A percentile compares a stretch with the other conserved stretches of the same genome.
Conservation (phyloP, 2,113 vertebrate species). For the Podocnemis expansa region DNA sequence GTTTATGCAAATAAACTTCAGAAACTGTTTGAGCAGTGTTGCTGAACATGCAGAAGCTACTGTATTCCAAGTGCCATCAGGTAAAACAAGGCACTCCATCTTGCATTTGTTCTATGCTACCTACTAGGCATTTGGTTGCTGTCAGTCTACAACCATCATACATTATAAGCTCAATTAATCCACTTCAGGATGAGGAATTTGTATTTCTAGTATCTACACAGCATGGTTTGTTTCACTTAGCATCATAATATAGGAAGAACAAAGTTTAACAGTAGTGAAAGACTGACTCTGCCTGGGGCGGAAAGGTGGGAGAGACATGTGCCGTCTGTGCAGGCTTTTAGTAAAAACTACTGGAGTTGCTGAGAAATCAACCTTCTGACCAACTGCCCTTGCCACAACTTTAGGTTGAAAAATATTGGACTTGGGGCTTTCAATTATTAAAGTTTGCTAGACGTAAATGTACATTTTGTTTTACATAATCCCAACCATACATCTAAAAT, state of each 20-base stretch:
- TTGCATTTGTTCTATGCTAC: background rate
- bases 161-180: background rate
- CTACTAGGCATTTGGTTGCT: background rate
- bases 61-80: background rate
- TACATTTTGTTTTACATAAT: background rate
- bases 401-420: background rate
- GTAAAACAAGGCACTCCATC: background rate
- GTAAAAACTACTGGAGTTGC: background rate
- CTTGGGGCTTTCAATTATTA: background rate
- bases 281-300: background rate
- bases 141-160: background rate
- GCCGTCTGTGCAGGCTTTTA: background rate
- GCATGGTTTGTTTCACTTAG: background rate
- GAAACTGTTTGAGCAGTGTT: background rate
- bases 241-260: constrained; percentile 1
- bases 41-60: background rate
- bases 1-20: background rate
- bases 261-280: constrained; percentile 18
- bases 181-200: constrained; percentile 15
- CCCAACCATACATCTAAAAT: background rate
- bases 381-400: background rate
- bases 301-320: background rate
- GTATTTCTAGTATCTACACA: background rate
- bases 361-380: background rate
- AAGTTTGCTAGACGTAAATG: background rate